phyloP scores from a whole-genome alignment of 2,797 vertebrate genomes.

The Gallinago solitaria region DNA sequence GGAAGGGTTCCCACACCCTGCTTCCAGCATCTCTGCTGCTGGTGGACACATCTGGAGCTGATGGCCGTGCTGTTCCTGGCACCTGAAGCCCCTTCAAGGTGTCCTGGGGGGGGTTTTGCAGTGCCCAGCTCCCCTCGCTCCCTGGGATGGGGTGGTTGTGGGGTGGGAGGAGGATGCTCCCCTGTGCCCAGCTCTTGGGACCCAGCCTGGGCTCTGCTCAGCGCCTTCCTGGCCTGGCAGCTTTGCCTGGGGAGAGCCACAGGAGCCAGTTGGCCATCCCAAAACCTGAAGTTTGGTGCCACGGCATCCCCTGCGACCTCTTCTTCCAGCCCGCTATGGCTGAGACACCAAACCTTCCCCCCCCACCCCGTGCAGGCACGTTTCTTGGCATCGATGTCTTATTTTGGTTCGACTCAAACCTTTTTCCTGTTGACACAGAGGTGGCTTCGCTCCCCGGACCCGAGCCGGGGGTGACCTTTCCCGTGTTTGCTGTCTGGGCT shows the following conservation, averaged over 20 bases:
- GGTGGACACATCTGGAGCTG: not conserved
- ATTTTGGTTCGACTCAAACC: not conserved
- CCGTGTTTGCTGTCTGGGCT: slow-evolving; percentile 28
- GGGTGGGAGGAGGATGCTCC: not conserved
- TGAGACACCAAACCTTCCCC: not conserved
- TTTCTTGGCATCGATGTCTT: not conserved
- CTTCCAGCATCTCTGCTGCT: fast-evolving
- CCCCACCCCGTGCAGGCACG: not conserved
- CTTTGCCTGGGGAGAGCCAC: not conserved
- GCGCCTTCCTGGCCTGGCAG: not conserved
- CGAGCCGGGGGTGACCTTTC: slow-evolving; percentile 48
- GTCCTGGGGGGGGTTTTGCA: not conserved
- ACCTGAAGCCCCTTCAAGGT: not conserved
- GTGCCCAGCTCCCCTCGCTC: not conserved
- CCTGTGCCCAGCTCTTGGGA: fast-evolving
- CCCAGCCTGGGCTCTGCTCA: not conserved
- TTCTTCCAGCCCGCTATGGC: not conserved
- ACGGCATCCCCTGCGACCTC: not conserved
- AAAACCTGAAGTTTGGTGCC: not conserved
- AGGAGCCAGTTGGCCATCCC: not conserved
- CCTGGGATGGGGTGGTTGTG: not conserved
- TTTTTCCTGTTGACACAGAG: slow-evolving; percentile 6
- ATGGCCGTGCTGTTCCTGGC: not conserved
- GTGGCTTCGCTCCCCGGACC: not conserved
- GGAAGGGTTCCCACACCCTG: not conserved